Percentiles rank a stretch among this genome's conserved stretches.
phyloP scores from a whole-genome alignment of 2,888 invertebrate species.

The Sarcophaga rosellei region DNA sequence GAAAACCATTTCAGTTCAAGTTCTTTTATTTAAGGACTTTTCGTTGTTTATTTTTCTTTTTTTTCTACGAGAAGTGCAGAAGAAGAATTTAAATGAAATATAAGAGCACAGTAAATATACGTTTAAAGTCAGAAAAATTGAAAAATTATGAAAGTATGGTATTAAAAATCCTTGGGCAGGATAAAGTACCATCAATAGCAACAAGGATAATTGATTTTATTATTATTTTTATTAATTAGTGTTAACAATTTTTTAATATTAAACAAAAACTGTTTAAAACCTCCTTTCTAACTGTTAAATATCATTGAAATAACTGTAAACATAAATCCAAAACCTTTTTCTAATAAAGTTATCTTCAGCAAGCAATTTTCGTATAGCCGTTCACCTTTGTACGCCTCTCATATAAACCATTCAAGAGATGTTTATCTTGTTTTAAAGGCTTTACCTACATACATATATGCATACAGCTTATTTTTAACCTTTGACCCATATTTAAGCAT shows the following conservation, averaged over 20 bases:
- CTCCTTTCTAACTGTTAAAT: neutral
- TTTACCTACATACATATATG: conserved; percentile 41
- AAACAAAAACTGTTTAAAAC: neutral
- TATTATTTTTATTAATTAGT: too few species aligned
- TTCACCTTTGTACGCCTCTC: neutral
- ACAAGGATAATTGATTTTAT: too few species aligned
- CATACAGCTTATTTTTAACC: conserved; percentile 44
- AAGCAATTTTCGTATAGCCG: neutral
- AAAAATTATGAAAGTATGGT: too few species aligned
- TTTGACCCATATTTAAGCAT: conserved; percentile 54
- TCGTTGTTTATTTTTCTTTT: neutral
- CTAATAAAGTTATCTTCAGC: neutral
- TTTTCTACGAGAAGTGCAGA: neutral
- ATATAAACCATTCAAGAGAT: conserved; percentile 30
- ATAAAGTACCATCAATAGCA: too few species aligned
- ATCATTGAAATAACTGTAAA: neutral
- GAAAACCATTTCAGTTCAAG: neutral
- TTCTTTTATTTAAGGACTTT: neutral
- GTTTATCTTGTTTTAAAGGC: conserved; percentile 33
- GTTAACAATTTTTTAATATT: too few species aligned
- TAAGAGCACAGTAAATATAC: neutral
- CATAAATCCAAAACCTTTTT: conserved; percentile 6
- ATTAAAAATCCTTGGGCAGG: too few species aligned
- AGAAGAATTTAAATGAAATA: neutral
- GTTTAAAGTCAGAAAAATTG: too few species aligned